Evolutionary conservation across 1,140 invertebrate species (phyloP), one percentile per base, ranked within the genome.

Genomic region (Magallana ariakensis): DNA sequence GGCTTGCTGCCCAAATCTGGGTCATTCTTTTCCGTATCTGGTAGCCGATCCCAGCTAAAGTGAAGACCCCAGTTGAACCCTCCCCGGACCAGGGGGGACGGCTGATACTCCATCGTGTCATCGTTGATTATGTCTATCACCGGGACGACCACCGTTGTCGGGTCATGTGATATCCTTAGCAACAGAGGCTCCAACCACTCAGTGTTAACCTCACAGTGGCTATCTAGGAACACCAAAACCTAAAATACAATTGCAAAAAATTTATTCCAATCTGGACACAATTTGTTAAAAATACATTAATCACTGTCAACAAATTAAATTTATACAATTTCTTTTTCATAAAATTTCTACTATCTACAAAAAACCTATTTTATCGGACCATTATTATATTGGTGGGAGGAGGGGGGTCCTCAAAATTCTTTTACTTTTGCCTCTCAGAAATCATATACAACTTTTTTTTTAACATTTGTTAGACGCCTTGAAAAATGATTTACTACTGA

Each of bases 41-140:
- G 92, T 10, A 94, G 60, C 15, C 90, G 88, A 83, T 95, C 94
- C 94, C 94, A 95, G 55, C 91, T 90, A 87, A 91, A 95, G 84
- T 93, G 90, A 85, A 95, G 87, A 8, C 92, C 92, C 94, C 94
- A 94, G 85, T 92, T 94, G 87, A 94, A 94, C 6, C 94, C 94
- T 46, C 94, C 94, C 57, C 90, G 88, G 0, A 94, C 94, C 8
- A 93, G 85, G 9, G 89, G 89, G 4, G 93, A 93, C 9, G 85
- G 70, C 54, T 91, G 89, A 84, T 93, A 93, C 66, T 90, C 89
- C 89, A 85, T 98, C 0, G 98, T 99, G 92, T 99, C 98, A 11
- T 98, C 96, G 94, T 99, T 98, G 81, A 99, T 99, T 13, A 99
- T 97, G 95, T 99, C 99, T 89, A 99, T 99, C 16, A 99, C 96